Conservation (phyloP, 2,888 invertebrate genomes). For the Acanthoscelides obtectus region DNA sequence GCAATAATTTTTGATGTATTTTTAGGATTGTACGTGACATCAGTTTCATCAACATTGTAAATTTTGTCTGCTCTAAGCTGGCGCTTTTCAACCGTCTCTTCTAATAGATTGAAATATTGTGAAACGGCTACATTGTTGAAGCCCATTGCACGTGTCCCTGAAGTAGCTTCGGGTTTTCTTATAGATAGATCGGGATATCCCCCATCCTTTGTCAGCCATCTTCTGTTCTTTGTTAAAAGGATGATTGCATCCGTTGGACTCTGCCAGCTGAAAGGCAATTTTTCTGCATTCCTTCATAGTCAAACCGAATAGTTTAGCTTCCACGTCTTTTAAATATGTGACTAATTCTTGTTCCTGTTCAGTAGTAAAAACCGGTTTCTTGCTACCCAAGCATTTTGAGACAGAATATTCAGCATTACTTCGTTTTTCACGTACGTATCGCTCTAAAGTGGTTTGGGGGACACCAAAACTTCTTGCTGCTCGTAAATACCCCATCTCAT, state of each 20-base stretch:
- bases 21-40: conserved; percentile 32
- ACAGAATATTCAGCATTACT: background rate
- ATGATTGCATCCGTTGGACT: conserved; percentile 3
- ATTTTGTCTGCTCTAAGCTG: conserved; percentile 17
- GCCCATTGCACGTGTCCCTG: background rate
- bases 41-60: conserved; percentile 36
- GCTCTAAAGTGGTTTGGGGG: conserved; percentile 10
- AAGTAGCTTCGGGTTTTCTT: conserved; percentile 1
- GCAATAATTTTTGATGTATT: conserved; percentile 21
- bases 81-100: conserved; percentile 8
- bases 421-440: conserved; percentile 9
- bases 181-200: background rate
- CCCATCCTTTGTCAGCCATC: conserved; percentile 1
- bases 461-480: conserved; percentile 7
- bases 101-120: conserved; percentile 12
- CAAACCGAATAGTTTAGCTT: conserved; percentile 3
- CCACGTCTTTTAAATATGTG: conserved; percentile 1
- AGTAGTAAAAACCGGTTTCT: background rate
- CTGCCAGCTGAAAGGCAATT: conserved; percentile 6
- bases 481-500: conserved; percentile 9
- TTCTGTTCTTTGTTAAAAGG: conserved; percentile 1
- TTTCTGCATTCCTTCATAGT: conserved; percentile 1
- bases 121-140: conserved; percentile 14
- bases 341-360: conserved; percentile 4
- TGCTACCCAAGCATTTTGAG: background rate